Base-by-base conservation (phyloP, 37 sponge, comb jelly and placozoan genomes). In the Ianthella basta region DNA sequence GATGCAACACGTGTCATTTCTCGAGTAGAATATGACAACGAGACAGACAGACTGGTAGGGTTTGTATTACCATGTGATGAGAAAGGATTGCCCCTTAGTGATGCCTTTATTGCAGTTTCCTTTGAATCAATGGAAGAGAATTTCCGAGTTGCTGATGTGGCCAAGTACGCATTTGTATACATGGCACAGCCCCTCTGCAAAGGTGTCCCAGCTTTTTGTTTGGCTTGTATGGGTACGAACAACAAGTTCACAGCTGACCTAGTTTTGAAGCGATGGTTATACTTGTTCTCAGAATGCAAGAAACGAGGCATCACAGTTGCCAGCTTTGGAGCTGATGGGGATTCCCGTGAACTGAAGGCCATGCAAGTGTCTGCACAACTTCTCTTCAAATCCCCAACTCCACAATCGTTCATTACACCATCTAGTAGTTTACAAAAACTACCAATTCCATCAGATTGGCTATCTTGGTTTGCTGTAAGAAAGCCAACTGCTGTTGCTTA, bases 141-240 rank as follows among this genome's bases (percentile, higher is more conserved):
- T 27, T 44, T 44, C 8, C 8, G 50, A 10, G 54, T 84, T 84
- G 18, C 27, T 41, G 5, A 56, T 30, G 5, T 72, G 40, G 73
- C 85, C 60, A 84, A 84, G 56, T 84, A 84, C 53, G 77, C 85
- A 23, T 72, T 35, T 60, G 56, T 84, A 14, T 84, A 84, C 75
- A 84, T 84, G 85, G 85, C 74, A 72, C 85, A 84, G 56, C 74
- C 85, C 15, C 74, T 84, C 0, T 24, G 40, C 15, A 13, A 44
- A 23, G 57, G 33, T 72, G 35, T 72, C 5, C 85, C 85, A 55
- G 30, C 73, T 15, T 70, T 84, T 44, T 72, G 73, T 29, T 35
- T 84, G 56, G 85, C 77, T n/a, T 84, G 85, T 27, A 29, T 84
- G 16, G 85, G 85, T 10, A 84, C 55, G 4, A 59, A 84, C 36